Conservation (phyloP, 2,797 vertebrate species). For the Hoplostethus atlanticus region DNA sequence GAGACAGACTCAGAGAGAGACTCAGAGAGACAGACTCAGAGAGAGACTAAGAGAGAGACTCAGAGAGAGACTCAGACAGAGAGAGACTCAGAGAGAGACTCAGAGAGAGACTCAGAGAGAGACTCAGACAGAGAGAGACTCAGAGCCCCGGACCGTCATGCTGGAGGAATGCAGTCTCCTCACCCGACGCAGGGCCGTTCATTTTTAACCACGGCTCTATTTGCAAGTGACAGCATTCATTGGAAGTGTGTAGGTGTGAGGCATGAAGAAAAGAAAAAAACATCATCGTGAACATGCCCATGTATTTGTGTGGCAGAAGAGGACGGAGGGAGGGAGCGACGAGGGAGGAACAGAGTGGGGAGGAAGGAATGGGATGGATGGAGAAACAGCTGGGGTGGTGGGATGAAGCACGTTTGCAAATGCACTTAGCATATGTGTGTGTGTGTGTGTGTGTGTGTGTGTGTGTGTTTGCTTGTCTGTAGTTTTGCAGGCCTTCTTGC, state of each 20-base stretch:
- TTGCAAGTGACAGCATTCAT: conserved; percentile 39
- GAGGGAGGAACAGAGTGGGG: not conserved
- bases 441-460: conserved; percentile 13
- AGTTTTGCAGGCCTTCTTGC: too few species aligned
- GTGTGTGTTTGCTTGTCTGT: conserved; percentile 2
- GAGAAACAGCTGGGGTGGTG: not conserved
- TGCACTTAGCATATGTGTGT: not conserved
- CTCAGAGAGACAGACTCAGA: too few species aligned
- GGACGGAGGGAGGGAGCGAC: not conserved
- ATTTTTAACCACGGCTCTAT: conserved; percentile 19
- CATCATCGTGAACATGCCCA: not conserved
- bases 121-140: conserved; percentile 73
- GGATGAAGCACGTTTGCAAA: too few species aligned
- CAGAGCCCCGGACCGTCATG: conserved; percentile 63
- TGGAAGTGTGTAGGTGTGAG: conserved; percentile 27
- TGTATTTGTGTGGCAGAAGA: conserved; percentile 1
- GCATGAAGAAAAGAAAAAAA: not conserved
- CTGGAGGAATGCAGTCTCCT: conserved; percentile 78
- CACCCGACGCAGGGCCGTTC: conserved; percentile 47
- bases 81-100: too few species aligned
- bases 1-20: too few species aligned
- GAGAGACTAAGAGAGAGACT: too few species aligned
- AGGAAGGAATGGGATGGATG: not conserved
- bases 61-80: too few species aligned
- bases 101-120: too few species aligned